These are phyloP conservation scores for Brachionus manjavacas DNA, from an alignment of 1,140 invertebrate genomes.

Conservation along the genomic window DNA sequence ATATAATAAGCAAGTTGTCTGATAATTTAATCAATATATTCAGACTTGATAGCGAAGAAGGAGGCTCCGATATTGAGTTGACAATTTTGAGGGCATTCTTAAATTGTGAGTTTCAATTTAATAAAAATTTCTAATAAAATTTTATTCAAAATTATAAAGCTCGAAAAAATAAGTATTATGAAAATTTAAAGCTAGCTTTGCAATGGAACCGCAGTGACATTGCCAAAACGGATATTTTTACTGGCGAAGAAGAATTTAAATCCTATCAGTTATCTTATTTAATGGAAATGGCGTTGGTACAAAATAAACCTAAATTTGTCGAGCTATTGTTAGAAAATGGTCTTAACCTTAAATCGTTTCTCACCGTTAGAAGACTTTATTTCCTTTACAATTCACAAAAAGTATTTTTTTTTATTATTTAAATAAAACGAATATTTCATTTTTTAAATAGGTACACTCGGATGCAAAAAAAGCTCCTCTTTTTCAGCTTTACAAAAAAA, in stretches of 20 bases:
- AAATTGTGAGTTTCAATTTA: neutral
- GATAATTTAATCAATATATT: conserved; percentile 42
- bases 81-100: conserved; percentile 34
- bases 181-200: conserved; percentile 45
- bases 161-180: conserved; percentile 39
- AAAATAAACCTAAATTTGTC: conserved; percentile 93
- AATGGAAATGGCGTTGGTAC: conserved; percentile 76
- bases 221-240: conserved; percentile 45
- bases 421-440: neutral
- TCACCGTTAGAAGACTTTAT: conserved; percentile 86
- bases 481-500: conserved; percentile 44
- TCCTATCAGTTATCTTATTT: conserved; percentile 48
- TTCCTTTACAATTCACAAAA: conserved; percentile 53
- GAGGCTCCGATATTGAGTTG: conserved; percentile 34
- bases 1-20: conserved; percentile 39
- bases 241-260: conserved; percentile 43
- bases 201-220: conserved; percentile 46
- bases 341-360: conserved; percentile 93
- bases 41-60: conserved; percentile 41
- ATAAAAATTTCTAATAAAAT: neutral
- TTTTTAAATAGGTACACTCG: neutral
- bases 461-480: conserved; percentile 40
- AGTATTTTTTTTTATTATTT: conserved; percentile 3
- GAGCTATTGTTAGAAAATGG: conserved; percentile 91
- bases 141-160: conserved; percentile 12